These are phyloP conservation scores for Montipora cactus DNA, from an alignment of 64 coral and sea anemone species.

Conservation along the genomic window DNA sequence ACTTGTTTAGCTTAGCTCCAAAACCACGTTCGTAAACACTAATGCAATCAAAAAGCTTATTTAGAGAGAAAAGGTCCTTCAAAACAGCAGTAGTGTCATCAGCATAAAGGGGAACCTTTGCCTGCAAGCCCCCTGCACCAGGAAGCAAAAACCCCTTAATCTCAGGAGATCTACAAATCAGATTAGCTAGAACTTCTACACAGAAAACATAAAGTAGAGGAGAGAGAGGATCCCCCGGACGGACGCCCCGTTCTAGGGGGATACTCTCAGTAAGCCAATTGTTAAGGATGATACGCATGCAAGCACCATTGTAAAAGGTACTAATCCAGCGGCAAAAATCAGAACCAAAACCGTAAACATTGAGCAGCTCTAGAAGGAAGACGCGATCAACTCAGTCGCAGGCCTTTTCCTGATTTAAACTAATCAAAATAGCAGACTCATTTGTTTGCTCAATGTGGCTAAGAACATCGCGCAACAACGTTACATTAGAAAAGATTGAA, in stretches of 20 bases:
- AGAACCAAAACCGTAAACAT: background rate
- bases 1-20: background rate
- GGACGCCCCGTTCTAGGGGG: background rate
- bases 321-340: background rate
- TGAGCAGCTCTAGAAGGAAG: background rate
- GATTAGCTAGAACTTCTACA: background rate
- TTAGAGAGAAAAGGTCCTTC: background rate
- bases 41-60: background rate
- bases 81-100: background rate
- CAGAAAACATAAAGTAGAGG: background rate
- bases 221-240: background rate
- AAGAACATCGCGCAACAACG: background rate
- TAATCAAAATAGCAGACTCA: background rate
- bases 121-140: background rate
- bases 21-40: background rate
- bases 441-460: background rate
- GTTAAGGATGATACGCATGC: background rate
- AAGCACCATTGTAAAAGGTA: background rate
- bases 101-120: background rate
- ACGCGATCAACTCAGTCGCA: background rate
- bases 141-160: background rate
- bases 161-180: background rate
- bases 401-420: constrained; percentile 29
- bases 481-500: background rate
- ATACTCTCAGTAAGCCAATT: background rate